These are phyloP conservation scores for Procambarus clarkii DNA, from an alignment of 1,140 invertebrate species.

Conservation along the genomic window DNA sequence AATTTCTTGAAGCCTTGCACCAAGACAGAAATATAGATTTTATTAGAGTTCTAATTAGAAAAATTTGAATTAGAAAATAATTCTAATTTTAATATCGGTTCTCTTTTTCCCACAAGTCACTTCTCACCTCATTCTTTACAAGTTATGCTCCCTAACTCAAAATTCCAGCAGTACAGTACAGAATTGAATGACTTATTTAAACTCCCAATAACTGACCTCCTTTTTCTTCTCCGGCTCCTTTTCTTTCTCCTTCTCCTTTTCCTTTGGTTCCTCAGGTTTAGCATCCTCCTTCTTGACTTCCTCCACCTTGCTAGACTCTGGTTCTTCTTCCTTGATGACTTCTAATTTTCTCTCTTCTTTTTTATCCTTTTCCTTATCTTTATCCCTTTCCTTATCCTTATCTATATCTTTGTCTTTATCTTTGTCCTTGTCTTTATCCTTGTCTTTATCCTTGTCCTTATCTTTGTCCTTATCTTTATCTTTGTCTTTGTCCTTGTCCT, in stretches of 20 bases:
- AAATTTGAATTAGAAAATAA: no score
- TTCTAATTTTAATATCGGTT: no score
- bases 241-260: constrained; percentile 20
- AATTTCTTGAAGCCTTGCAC: no score
- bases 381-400: constrained; percentile 6
- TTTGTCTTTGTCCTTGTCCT: background rate
- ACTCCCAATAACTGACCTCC: background rate
- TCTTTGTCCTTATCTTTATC: constrained; percentile 51
- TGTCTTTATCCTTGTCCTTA: constrained; percentile 35
- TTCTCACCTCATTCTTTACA: no score
- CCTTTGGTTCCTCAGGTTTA: constrained; percentile 11
- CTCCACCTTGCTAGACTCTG: background rate
- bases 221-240: constrained; percentile 28
- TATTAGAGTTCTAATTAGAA: no score
- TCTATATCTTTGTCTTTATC: constrained; percentile 49
- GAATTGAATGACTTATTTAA: no score
- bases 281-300: constrained; percentile 5
- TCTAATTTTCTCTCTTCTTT: constrained; percentile 33
- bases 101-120: no score
- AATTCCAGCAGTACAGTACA: no score
- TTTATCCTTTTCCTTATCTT: constrained; percentile 53
- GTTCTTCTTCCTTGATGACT: constrained; percentile 3
- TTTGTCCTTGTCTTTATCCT: constrained; percentile 53
- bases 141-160: no score
- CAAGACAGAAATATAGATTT: no score